Base-by-base conservation (phyloP, 2,888 invertebrate genomes). In the Reticulitermes lucifugus region DNA sequence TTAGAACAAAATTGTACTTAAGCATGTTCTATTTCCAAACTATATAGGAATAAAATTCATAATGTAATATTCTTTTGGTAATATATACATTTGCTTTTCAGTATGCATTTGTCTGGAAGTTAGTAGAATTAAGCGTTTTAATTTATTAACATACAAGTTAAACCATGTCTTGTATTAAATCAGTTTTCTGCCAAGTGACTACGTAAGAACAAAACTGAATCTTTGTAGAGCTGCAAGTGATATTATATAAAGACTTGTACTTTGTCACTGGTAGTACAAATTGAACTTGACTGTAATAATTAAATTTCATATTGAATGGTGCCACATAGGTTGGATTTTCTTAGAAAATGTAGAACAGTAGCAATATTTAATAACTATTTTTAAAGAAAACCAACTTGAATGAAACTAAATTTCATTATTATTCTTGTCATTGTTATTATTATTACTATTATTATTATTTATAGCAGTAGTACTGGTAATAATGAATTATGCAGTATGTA, bases 321-420 rank as follows among this genome's bases (percentile, higher is more conserved):
- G 77, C 77, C 77, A 77, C 77, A 1, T 22, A 46, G 22, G 43
- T 77, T 43, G 77, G 43, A 9, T 77, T 9, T 22, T 77, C 77
- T 73, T 18, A 46, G 46, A 22, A 77, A 10, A 77, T 46, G 77
- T 77, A 77, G 77, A n/a, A n/a, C 22, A 14, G 77, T 77, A 77
- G 77, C 77, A 77, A 46, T 77, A 77, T 77, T 77, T 46, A 77
- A 77, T 77, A 77, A 77, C 77, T 77, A 77, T 77, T 77, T 77
- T 77, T 77, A 51, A 77, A 77, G 77, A 46, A 77, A 51, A 51
- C 73, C 77, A 46, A 43, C 77, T 46, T 77, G 5, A 22, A 5
- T 18, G 77, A 77, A 77, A 46, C 21, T 41, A 46, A 14, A 77
- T 77, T 51, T 77, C 77, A 46, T 77, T 25, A 73, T 35, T 3